Evolutionary conservation across 2,113 vertebrate genomes (phyloP).

Genomic region (Grammomys surdaster): DNA sequence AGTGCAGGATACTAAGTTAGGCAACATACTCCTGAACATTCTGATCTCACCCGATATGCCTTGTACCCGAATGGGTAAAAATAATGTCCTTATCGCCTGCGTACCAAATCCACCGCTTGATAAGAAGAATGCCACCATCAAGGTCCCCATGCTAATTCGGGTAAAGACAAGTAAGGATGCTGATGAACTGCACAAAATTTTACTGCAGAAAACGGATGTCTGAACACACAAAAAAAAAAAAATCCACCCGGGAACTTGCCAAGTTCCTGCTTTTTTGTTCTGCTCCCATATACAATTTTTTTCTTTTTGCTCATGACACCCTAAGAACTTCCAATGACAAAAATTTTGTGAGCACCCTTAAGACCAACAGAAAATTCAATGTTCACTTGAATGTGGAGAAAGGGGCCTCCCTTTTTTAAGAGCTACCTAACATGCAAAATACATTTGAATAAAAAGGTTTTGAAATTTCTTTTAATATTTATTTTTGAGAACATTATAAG

Average conservation of each 20-base stretch:
- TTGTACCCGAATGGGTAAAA: constrained; percentile 93
- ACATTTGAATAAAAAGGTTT: background rate
- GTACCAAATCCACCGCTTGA: constrained; percentile 94
- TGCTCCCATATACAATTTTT: constrained; percentile 57
- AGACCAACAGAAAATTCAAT: constrained; percentile 86
- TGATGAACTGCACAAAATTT: constrained; percentile 91
- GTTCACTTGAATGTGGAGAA: constrained; percentile 71
- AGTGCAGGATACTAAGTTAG: constrained; percentile 95
- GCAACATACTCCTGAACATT: constrained; percentile 96
- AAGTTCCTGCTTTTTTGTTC: constrained; percentile 70
- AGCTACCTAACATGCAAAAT: constrained; percentile 23
- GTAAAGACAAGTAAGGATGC: constrained; percentile 95
- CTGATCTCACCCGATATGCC: constrained; percentile 92
- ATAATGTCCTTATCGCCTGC: constrained; percentile 96
- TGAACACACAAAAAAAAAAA: constrained; percentile 68
- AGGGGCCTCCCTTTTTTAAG: constrained; percentile 42
- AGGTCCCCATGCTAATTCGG: constrained; percentile 92
- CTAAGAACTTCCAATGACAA: constrained; percentile 75
- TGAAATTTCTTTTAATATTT: constrained; percentile 52
- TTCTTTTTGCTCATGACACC: constrained; percentile 70
- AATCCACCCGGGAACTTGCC: constrained; percentile 29
- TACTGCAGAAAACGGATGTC: constrained; percentile 92
- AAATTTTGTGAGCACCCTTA: constrained; percentile 77
- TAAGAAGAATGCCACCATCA: constrained; percentile 89
- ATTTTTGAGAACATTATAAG: background rate